phyloP scores from a whole-genome alignment of 1,140 invertebrate species.

The Pseudobourletiella spinata region DNA sequence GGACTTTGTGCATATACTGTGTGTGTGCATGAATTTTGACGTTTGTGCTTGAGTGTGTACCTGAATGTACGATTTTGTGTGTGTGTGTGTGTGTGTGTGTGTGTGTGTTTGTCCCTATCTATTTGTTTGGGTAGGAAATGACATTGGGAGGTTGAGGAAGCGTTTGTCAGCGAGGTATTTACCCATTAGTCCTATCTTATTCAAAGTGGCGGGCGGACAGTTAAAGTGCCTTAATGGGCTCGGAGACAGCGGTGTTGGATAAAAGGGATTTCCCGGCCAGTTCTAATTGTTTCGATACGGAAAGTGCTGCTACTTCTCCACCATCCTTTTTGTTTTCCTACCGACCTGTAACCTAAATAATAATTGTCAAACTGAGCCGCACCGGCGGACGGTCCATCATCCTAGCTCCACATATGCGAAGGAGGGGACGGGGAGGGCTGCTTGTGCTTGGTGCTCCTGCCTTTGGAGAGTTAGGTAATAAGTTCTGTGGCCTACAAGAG shows the following conservation, averaged over 20 bases:
- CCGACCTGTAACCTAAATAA: constrained; percentile 17
- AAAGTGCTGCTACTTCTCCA: constrained; percentile 4
- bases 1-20: no score
- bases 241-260: constrained; percentile 30
- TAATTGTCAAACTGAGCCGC: constrained; percentile 19
- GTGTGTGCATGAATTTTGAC: no score
- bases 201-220: constrained; percentile 28
- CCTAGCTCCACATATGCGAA: neutral
- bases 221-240: constrained; percentile 31
- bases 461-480: neutral
- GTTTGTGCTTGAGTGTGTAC: no score
- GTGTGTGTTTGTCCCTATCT: constrained; percentile 4
- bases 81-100: constrained; percentile 3
- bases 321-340: constrained; percentile 10
- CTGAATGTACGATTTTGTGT: no score
- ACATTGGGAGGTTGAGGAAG: neutral
- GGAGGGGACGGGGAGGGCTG: no score
- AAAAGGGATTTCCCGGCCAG: constrained; percentile 18
- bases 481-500: no score
- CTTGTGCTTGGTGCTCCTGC: no score
- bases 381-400: neutral
- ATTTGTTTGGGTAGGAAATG: neutral
- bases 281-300: constrained; percentile 31
- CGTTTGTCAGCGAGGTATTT: constrained; percentile 17
- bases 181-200: constrained; percentile 26